Evolutionary conservation across 2,113 vertebrate species (phyloP), one percentile per base, ranked within the genome.

Genomic region (Haplochromis burtoni): DNA sequence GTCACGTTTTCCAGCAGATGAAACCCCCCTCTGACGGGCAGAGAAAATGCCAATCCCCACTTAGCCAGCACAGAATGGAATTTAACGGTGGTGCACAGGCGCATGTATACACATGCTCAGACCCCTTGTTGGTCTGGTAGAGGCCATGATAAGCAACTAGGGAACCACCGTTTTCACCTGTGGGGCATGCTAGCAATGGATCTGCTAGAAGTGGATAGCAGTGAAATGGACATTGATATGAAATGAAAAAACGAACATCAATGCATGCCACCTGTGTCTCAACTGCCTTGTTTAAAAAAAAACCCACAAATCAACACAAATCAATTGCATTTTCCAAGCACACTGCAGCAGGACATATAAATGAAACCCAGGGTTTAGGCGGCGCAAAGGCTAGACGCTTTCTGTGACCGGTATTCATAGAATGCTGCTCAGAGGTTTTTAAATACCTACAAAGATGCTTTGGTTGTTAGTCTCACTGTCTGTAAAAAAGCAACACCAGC

Each of bases 31-130:
- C 90, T 88, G 80, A 88, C 5, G 3, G 35, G 45, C 90, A 86
- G 87, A 94, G 94, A 88, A 92, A 89, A 83, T 86, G 94, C 94
- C 95, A 96, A 93, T 85, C 93, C 80, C 89, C 81, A 89, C 81
- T 95, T 93, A 95, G 86, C 93, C 89, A 83, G 45, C 71, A 94
- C 38, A 89, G 93, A 94, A 90, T 81, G 87, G 80, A 87, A 87
- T 89, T 96, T 81, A 85, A 90, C 88, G 85, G 93, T 84, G 93
- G 91, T 83, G 87, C 84, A 89, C 82, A 91, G 93, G 88, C 95
- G 92, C 88, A 94, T 86, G 88, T 61, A 87, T 71, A 83, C 90
- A 94, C 95, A 87, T 85, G 84, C 90, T 93, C 71, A 91, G 87
- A 91, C 84, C 88, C 63, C 83, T 90, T 31, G 85, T 92, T 92